Evolutionary conservation across 2,888 invertebrate species (phyloP), one percentile per base, ranked within the genome.

Genomic region (Diogma glabrata): DNA sequence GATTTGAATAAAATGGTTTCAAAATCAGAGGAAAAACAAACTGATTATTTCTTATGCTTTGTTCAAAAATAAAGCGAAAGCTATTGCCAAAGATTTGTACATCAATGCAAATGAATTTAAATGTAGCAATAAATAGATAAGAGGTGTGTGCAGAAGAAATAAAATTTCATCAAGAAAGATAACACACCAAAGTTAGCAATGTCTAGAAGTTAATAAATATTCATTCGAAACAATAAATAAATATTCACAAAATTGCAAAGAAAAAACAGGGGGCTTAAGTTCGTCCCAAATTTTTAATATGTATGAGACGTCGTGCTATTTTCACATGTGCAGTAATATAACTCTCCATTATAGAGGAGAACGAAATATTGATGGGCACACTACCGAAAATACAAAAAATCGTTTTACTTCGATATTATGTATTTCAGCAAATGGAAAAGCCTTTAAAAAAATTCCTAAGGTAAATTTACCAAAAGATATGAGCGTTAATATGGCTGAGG

Each of bases 261-360:
- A 36, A 36, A 36, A 36, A 36, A 36, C 14, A 14, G 36, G 14
- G 16, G 36, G 36, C 17, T 10, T 17, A 38, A 38, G 20, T 19
- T 17, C 36, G 38, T 38, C 19, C 4, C 38, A 38, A 38, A 38
- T 38, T 19, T 38, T 38, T 38, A 38, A 38, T 38, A 17, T 38
- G 17, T 8, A 38, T 38, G 38, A 38, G 38, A 38, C 38, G 19
- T n/a, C 38, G 19, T 38, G 38, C 38, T 38, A 38, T 20, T 38
- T 38, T 20, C 9, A 38, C 4, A 38, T 38, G 19, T 38, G 38
- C 19, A 38, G 38, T 20, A 12, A 38, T 10, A 38, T 17, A 38
- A 38, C 38, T 19, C 20, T 38, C 17, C 19, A 38, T 20, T 38
- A 38, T n/a, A 38, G 20, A 38, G 38, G 38, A 9, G 38, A 17